Percentiles rank a stretch among this genome's conserved stretches.
Evolutionary conservation across 2,888 invertebrate species (phyloP).

Genomic region (Heteromurus nitidus): DNA sequence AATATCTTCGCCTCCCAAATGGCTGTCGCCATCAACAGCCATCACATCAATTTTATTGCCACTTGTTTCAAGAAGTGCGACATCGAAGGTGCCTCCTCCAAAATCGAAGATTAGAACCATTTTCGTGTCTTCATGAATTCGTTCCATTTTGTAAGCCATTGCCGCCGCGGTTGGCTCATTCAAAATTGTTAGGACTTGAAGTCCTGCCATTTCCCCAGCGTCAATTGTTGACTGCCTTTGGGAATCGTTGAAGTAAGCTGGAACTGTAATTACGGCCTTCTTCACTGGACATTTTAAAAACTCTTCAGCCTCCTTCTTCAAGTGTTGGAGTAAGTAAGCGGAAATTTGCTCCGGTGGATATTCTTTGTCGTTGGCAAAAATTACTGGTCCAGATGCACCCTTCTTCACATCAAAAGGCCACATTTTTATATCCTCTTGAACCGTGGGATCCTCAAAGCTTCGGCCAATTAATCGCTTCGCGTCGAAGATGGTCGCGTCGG

Average conservation of each 20-base stretch:
- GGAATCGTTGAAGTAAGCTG: constrained; percentile 84
- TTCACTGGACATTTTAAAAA: constrained; percentile 77
- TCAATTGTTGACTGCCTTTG: constrained; percentile 86
- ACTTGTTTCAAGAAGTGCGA: constrained; percentile 46
- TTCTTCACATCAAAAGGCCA: constrained; percentile 74
- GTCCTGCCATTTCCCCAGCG: constrained; percentile 86
- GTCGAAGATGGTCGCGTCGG: constrained; percentile 80
- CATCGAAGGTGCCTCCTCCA: constrained; percentile 71
- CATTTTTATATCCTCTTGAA: constrained; percentile 59
- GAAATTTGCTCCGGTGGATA: constrained; percentile 62
- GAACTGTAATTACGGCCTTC: constrained; percentile 87
- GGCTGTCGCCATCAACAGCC: constrained; percentile 52
- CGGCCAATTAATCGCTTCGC: constrained; percentile 74
- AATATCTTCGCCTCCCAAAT: constrained; percentile 62
- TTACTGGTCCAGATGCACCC: constrained; percentile 78
- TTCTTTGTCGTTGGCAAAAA: constrained; percentile 74
- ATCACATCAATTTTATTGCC: constrained; percentile 41
- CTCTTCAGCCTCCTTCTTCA: constrained; percentile 48
- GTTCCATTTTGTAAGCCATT: constrained; percentile 50
- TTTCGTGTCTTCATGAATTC: not conserved
- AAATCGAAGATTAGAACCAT: constrained; percentile 61
- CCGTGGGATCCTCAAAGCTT: constrained; percentile 38
- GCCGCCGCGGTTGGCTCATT: constrained; percentile 82
- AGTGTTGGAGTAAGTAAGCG: constrained; percentile 43
- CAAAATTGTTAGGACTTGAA: constrained; percentile 91